Evolutionary conservation across 2,113 vertebrate genomes (phyloP), one percentile per base, ranked within the genome.

Genomic region (Conger conger): DNA sequence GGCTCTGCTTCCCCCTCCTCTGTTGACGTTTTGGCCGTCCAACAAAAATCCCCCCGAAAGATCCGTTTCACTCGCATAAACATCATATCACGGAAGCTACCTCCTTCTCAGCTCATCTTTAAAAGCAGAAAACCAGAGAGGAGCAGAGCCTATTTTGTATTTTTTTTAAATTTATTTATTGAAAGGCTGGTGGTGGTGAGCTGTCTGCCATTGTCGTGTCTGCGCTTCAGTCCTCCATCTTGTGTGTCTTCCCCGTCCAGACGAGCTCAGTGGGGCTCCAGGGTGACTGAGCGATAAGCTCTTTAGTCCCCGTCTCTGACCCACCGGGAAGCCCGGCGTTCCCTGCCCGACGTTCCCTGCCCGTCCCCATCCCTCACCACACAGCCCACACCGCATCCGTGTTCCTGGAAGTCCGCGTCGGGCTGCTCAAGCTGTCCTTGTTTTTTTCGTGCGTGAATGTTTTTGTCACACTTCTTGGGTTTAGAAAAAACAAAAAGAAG

Each of bases 341-440:
- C 15, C 40, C 3, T 3, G 40, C 4, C 3, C 3, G 40, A 3
- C 40, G 9, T 5, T n/a, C n/a, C 1, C 45, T 20, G 45, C 1
- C 73, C 5, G 40, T 37, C 76, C 82, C 18, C 80, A 63, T 84
- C 76, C 73, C 76, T 85, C 79, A 82, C 84, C n/a, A n/a, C n/a
- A n/a, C n/a, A 38, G 35, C 18, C 3, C 4, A 38, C 20, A 76
- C 73, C 16, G 15, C 80, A 73, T 82, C 50, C 53, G 85, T 79
- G 30, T 83, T 83, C 80, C 45, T 80, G 3, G 76, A 78, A 84
- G 76, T 54, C 83, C 33, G 37, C 18, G 45, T 68, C 77, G 40
- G 68, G 27, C 76, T 54, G 73, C 83, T 45, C n/a, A 27, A 18
- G 11, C 82, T 45, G 57, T 83, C n/a, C 33, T 57, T 68, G 54